A percentile compares a stretch with the other conserved stretches of the same genome.
These are phyloP conservation scores for Pristionchus mayeri DNA, from an alignment of 2,888 invertebrate species.

Conservation along the genomic window DNA sequence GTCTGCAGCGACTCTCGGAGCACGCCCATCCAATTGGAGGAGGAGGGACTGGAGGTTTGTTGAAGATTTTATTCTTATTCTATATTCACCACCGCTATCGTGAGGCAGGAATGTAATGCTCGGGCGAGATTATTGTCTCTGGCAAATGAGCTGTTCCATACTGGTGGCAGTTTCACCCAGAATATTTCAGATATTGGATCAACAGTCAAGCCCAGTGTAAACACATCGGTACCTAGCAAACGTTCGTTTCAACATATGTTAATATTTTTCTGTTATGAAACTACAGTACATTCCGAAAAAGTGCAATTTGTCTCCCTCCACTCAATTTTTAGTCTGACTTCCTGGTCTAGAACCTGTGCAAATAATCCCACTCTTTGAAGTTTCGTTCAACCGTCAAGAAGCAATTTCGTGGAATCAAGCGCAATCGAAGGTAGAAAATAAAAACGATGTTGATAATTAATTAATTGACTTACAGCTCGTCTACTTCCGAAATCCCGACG, in stretches of 20 bases:
- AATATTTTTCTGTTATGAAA: no score
- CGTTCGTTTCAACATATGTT: no score
- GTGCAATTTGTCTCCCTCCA: no score
- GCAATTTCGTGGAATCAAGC: constrained; percentile 4
- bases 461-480: no score
- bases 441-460: no score
- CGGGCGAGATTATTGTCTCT: neutral
- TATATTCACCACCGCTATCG: neutral
- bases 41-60: no score
- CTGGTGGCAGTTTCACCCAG: neutral
- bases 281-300: no score
- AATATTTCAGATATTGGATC: neutral
- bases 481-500: neutral
- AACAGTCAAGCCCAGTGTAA: neutral
- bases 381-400: neutral
- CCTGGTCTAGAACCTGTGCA: neutral
- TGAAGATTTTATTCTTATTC: no score
- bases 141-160: neutral
- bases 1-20: neutral
- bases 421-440: no score
- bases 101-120: neutral
- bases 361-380: neutral
- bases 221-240: neutral
- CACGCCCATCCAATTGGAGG: neutral
- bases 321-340: no score